Percentiles rank a stretch among this genome's conserved stretches.
Conservation (phyloP, 2,797 vertebrate genomes). For the Fistularia tabacaria region DNA sequence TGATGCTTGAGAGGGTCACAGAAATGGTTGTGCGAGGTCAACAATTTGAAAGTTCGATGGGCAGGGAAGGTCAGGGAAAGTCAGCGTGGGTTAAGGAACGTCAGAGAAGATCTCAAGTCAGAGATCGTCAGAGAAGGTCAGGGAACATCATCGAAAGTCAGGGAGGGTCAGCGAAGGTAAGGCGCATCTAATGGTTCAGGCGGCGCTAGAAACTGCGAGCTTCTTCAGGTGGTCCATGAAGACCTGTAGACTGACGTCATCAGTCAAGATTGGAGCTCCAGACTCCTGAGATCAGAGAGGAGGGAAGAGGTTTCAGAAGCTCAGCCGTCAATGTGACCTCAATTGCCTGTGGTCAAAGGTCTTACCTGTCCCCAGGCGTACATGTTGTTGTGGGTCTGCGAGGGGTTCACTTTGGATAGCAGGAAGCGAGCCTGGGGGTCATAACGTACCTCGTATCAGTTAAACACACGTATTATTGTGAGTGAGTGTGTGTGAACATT, state of each 20-base stretch:
- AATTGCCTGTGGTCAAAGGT: not conserved
- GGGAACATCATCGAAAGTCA: not conserved
- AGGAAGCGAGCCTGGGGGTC: conserved; percentile 87
- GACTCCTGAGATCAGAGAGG: conserved; percentile 76
- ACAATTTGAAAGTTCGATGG: too few relatives aligned
- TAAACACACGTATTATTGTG: not conserved
- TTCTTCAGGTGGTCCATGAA: conserved; percentile 99
- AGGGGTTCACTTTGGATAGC: conserved; percentile 97
- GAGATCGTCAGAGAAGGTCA: not conserved
- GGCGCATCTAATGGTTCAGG: conserved; percentile 43
- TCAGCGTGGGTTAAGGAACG: too few relatives aligned
- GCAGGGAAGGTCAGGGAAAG: too few relatives aligned
- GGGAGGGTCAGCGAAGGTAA: not conserved
- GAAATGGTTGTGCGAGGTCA: too few relatives aligned
- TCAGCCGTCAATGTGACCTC: not conserved
- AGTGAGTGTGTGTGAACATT: not conserved
- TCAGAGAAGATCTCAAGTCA: too few relatives aligned
- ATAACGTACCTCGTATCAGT: not conserved
- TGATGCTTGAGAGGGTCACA: too few relatives aligned
- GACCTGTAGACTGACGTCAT: conserved; percentile 97
- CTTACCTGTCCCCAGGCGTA: conserved; percentile 94
- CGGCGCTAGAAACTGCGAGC: conserved; percentile 93
- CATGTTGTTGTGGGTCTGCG: conserved; percentile 98
- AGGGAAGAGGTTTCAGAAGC: not conserved
- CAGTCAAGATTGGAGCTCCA: conserved; percentile 94